Evolutionary conservation across 2,888 invertebrate genomes (phyloP), one percentile per base, ranked within the genome.

Genomic region (Saturnia japonica): DNA sequence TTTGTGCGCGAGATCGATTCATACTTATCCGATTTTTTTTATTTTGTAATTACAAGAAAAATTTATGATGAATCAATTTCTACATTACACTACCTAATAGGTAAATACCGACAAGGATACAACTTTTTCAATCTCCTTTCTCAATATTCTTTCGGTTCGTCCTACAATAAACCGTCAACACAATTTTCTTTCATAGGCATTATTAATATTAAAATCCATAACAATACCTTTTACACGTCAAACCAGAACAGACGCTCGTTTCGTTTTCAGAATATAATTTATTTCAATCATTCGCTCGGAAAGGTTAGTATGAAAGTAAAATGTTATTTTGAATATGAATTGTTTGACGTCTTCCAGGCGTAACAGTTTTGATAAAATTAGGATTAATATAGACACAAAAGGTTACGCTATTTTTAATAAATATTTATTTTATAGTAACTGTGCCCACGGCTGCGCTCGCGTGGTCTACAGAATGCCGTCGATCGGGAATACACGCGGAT

Each of bases 271-370:
- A 42, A 67, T 25, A 67, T 16, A 67, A 67, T 67, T 67, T 67
- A 67, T 67, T 67, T 67, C 42, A 67, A 67, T 67, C 67, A 25
- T 43, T 67, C 45, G 22, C 45, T 45, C 43, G 25, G 12, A 43
- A 67, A 67, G 67, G 43, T 67, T 66, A 40, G 11, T 42, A 34
- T 4, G 34, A 34, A 34, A 34, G 6, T 34, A 67, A 67, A 43
- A 67, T 12, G 43, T 67, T 45, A 25, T 67, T 67, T 67, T 43
- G 22, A 22, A 67, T 43, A 67, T 67, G 67, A 67, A 67, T 67
- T 22, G 67, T 43, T 6, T 16, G 25, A 45, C 43, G 43, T 67
- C 67, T 43, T 43, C n/a, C n/a, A 43, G 22, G 43, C 7, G 45
- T 42, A 67, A 67, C n/a, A 45, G 67, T 22, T 43, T 67, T 43